Percentiles rank a stretch among this genome's conserved stretches.
Conservation (phyloP, 23 tunicate species). For the Ascidia mentula region DNA sequence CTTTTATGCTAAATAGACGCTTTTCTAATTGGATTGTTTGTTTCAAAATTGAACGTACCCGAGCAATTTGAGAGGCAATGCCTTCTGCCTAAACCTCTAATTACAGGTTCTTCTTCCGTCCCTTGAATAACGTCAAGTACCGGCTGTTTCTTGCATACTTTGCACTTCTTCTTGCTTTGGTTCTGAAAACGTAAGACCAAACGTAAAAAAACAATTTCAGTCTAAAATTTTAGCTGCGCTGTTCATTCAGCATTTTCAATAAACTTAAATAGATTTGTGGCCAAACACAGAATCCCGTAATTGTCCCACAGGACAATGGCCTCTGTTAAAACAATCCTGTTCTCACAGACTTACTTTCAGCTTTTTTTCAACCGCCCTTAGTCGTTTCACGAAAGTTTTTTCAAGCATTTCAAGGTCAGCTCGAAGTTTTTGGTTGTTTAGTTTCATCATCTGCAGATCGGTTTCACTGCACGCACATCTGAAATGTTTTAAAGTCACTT, state of each 20-base stretch:
- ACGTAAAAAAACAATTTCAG: too few relatives aligned
- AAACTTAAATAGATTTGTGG: too few relatives aligned
- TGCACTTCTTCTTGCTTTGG: neutral
- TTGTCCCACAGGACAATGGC: too few relatives aligned
- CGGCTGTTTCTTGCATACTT: neutral
- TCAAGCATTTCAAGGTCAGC: neutral
- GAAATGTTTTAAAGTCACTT: too few relatives aligned
- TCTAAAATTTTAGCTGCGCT: too few relatives aligned
- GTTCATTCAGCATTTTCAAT: too few relatives aligned
- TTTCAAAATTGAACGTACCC: neutral
- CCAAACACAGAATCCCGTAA: too few relatives aligned
- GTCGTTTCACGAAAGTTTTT: neutral
- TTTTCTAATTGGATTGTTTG: neutral
- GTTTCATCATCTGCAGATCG: constrained; percentile 3
- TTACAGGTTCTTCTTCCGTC: neutral
- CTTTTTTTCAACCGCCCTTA: constrained; percentile 1
- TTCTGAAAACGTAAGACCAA: neutral
- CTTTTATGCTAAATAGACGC: neutral
- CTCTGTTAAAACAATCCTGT: too few relatives aligned
- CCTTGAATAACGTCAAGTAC: neutral
- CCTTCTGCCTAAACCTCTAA: neutral
- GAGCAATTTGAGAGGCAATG: constrained; percentile 5
- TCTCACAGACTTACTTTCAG: neutral
- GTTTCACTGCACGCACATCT: neutral
- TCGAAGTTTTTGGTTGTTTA: neutral